These are phyloP conservation scores for Tinamus guttatus DNA, from an alignment of 2,113 vertebrate species.

Conservation along the genomic window DNA sequence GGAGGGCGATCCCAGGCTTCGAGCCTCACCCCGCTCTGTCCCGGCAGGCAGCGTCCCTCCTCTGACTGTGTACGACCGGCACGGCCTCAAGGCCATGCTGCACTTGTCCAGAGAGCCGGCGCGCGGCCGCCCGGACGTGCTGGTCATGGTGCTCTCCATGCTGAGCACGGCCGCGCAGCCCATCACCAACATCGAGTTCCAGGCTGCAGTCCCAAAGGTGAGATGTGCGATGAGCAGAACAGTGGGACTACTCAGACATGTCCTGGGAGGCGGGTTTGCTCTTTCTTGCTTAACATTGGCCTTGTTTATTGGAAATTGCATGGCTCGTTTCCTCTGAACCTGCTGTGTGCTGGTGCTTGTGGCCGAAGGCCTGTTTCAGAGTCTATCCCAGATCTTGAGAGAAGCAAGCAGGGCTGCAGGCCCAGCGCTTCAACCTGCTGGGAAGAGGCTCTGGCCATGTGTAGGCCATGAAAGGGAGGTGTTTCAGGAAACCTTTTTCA, in stretches of 20 bases:
- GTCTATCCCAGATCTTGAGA: not conserved
- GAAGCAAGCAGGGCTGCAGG: not conserved
- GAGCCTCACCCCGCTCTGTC: not conserved
- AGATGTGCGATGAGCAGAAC: not conserved
- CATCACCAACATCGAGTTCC: constrained; percentile 82
- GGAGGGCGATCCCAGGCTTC: not conserved
- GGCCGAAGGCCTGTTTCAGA: not conserved
- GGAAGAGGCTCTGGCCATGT: not conserved
- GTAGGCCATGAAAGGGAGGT: not conserved
- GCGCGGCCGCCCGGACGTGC: constrained; percentile 74
- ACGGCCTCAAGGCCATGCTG: constrained; percentile 84
- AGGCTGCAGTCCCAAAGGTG: constrained; percentile 90
- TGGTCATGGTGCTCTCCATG: constrained; percentile 85
- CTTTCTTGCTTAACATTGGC: not conserved
- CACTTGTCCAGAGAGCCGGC: constrained; percentile 83
- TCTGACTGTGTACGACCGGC: constrained; percentile 77
- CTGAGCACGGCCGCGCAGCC: constrained; percentile 86
- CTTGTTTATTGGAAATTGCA: not conserved
- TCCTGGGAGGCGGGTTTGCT: not conserved
- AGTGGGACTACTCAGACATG: not conserved
- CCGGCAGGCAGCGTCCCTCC: constrained; percentile 82
- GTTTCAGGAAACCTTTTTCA: not conserved
- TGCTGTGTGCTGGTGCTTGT: not conserved
- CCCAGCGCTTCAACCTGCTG: not conserved
- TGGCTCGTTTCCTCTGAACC: not conserved